Base-by-base conservation (phyloP, 92 coral and sea anemone genomes). In the Zoanthus gigantus region DNA sequence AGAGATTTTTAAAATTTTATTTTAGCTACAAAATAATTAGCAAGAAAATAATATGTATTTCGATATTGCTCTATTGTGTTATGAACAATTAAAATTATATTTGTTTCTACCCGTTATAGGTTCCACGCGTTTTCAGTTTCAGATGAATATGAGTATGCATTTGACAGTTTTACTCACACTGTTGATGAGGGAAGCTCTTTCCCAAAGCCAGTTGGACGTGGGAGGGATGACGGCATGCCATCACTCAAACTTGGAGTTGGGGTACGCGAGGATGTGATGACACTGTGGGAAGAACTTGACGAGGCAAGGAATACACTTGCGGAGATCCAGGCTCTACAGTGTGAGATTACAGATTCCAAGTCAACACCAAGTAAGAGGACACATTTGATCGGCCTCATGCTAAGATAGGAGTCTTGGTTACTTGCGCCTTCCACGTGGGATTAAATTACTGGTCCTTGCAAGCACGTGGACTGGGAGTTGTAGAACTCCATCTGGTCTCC, bases 71-170 rank as follows among this genome's bases (percentile, higher is more conserved):
- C 3, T 34, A 34, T 34, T 34, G 3, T 34, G 23, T 23, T 23
- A 58, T 58, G 6, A 14, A 14, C 17, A 58, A 58, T 10, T 16
- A 12, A 8, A 58, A 5, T 12, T 58, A 58, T 58, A 10, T 12
- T 6, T 6, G 16, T 60, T 14, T 6, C 23, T 63, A 23, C 9
- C 14, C n/a, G 66, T 77, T 90, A 42, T 75, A 96, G 99, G 82
- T 97, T 97, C 92, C 99, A 97, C 85, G 98, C 98, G 52, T 97
- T 95, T 86, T 95, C 98, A n/a, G 92, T 97, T 16, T 77, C 92
- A 1, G 93, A 90, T 50, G 95, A 96, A 65, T 91, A 92, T 74
- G 94, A 94, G 73, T 94, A 92, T 84, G 88, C 93, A 63, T 88
- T 94, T 57, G 91, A 91, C 45, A 94, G 93, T 78, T 92, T 90